Evolutionary conservation across 2,888 invertebrate genomes (phyloP).

Genomic region (Enchytraeus crypticus): DNA sequence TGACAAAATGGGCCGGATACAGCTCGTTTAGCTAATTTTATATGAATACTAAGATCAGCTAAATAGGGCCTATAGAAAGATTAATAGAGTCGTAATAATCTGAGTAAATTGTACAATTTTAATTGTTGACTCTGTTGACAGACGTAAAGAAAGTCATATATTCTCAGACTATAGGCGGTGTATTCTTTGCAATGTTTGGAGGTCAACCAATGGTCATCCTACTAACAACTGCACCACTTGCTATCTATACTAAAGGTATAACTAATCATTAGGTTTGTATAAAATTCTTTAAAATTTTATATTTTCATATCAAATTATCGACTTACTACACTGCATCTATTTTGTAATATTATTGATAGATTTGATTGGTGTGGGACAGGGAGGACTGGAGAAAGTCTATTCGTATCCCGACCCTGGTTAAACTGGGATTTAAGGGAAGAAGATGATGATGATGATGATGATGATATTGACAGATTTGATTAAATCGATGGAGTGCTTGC

Average conservation of each 20-base stretch:
- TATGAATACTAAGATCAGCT: neutral
- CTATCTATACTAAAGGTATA: slow-evolving; percentile 57
- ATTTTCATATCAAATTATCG: neutral
- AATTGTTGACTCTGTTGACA: slow-evolving; percentile 53
- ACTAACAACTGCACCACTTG: slow-evolving; percentile 57
- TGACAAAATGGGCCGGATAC: too few species aligned
- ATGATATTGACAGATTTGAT: too few species aligned
- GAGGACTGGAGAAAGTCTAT: too few species aligned
- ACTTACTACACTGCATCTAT: neutral
- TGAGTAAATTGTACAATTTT: too few species aligned
- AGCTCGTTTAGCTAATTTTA: neutral
- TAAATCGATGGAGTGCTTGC: too few species aligned
- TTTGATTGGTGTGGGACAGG: too few species aligned
- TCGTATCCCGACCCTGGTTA: too few species aligned
- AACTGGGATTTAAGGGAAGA: too few species aligned
- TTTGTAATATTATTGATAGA: neutral
- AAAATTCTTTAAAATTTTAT: neutral
- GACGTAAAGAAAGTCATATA: slow-evolving; percentile 54
- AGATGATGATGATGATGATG: too few species aligned
- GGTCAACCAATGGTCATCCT: slow-evolving; percentile 57
- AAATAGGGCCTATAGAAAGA: too few species aligned
- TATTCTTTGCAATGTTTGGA: slow-evolving; percentile 55
- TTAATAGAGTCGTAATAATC: too few species aligned
- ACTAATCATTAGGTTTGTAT: neutral
- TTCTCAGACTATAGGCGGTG: slow-evolving; percentile 56